These are phyloP conservation scores for Acrobasis repandana DNA, from an alignment of 2,888 invertebrate species.

Conservation along the genomic window DNA sequence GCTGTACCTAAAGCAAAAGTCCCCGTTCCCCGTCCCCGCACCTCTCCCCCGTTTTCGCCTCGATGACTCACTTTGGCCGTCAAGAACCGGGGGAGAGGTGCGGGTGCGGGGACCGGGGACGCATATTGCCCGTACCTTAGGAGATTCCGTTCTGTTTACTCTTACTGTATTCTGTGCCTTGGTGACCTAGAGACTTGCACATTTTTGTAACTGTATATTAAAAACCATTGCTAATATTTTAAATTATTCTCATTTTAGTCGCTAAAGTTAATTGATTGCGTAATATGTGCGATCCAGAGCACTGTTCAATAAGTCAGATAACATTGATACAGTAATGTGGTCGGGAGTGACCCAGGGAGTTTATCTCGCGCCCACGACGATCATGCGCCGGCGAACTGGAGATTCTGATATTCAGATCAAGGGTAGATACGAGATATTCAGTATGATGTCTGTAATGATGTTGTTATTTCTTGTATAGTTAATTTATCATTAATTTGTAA, in stretches of 20 bases:
- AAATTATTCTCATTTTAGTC: not conserved
- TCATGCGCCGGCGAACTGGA: not conserved
- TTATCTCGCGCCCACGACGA: not conserved
- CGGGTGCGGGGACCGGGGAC: no score
- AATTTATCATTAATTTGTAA: no score
- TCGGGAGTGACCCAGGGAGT: not conserved
- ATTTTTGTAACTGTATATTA: no score
- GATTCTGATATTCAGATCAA: not conserved
- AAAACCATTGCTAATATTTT: not conserved
- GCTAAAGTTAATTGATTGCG: not conserved
- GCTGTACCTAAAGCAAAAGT: no score
- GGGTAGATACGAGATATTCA: not conserved
- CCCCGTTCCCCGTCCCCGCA: no score
- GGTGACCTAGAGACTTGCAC: no score
- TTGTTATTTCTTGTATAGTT: not conserved
- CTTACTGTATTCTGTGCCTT: no score
- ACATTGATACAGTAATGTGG: not conserved
- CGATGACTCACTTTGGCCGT: no score
- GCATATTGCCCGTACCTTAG: no score
- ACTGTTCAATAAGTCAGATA: constrained; percentile 24
- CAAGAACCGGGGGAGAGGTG: no score
- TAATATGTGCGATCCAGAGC: not conserved
- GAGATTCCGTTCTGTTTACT: no score
- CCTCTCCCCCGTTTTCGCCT: no score
- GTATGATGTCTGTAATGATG: not conserved